Evolutionary conservation across 35 echinoderm and acorn worm genomes (phyloP).

Genomic region (Nesometra sesokonis): DNA sequence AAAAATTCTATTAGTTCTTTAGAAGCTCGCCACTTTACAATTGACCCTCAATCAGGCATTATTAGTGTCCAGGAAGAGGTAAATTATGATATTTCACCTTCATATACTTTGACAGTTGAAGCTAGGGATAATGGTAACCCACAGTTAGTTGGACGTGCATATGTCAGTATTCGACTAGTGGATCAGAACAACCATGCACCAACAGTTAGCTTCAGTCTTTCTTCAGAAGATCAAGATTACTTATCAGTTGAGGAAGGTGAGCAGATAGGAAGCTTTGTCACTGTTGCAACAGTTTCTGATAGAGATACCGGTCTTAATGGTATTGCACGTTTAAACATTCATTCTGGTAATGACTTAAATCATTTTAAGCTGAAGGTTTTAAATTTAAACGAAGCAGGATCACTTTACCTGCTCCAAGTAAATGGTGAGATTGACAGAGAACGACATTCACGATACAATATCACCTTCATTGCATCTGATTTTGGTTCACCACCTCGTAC

Average conservation of each 20-base stretch:
- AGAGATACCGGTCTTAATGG: conserved; percentile 62
- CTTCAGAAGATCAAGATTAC: conserved; percentile 6
- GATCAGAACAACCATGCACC: conserved; percentile 94
- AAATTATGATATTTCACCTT: conserved; percentile 29
- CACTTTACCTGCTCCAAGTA: background rate
- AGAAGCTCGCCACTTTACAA: conserved; percentile 31
- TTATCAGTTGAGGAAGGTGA: conserved; percentile 45
- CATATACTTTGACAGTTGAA: conserved; percentile 47
- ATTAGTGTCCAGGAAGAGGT: conserved; percentile 36
- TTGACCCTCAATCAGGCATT: conserved; percentile 58
- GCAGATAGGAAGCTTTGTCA: conserved; percentile 9
- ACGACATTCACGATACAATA: conserved; percentile 46
- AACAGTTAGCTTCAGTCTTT: conserved; percentile 24
- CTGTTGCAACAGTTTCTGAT: conserved; percentile 65
- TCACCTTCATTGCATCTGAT: conserved; percentile 63
- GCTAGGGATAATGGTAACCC: conserved; percentile 63
- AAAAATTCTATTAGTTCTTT: background rate
- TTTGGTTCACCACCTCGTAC: conserved; percentile 41
- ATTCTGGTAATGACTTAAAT: conserved; percentile 52
- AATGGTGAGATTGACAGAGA: conserved; percentile 56
- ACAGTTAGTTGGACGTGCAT: conserved; percentile 35
- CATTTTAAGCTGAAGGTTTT: conserved; percentile 49
- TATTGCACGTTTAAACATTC: conserved; percentile 28
- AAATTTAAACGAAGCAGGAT: background rate
- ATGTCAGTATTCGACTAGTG: conserved; percentile 48